phyloP scores from a whole-genome alignment of 2,888 invertebrate species.

The Quadriops clusia region DNA sequence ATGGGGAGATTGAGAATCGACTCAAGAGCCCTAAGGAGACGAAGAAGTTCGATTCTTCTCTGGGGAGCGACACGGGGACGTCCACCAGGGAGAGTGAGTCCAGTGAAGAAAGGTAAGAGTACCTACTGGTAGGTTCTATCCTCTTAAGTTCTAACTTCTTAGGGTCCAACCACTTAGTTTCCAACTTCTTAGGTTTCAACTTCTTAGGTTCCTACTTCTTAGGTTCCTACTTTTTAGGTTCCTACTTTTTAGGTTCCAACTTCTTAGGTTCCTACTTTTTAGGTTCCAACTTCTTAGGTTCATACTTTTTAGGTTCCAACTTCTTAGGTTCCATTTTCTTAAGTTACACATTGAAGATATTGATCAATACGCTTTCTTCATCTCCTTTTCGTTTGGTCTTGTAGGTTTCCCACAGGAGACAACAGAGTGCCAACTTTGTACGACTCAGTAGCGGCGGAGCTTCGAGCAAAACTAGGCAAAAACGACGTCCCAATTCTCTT shows the following conservation, averaged over 20 bases:
- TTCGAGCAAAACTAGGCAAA: conserved; percentile 60
- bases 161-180: no score
- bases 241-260: no score
- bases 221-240: no score
- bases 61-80: conserved; percentile 60
- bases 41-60: conserved; percentile 61
- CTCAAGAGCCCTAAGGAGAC: conserved; percentile 43
- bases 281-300: no score
- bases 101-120: conserved; percentile 48
- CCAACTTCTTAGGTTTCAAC: no score
- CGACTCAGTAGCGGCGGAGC: conserved; percentile 83
- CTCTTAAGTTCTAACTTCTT: no score
- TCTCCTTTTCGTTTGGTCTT: conserved; percentile 23
- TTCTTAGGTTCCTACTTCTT: no score
- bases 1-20: conserved; percentile 64
- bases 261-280: no score
- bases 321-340: no score
- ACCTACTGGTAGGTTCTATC: no score
- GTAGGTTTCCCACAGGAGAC: conserved; percentile 33
- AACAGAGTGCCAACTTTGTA: conserved; percentile 61
- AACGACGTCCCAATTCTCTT: conserved; percentile 59
- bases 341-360: no score
- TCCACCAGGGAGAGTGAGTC: conserved; percentile 57
- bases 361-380: no score
- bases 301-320: not conserved